Evolutionary conservation across 2,888 invertebrate species (phyloP), one percentile per base, ranked within the genome.

Genomic region (Acanthosepion pharaonis): DNA sequence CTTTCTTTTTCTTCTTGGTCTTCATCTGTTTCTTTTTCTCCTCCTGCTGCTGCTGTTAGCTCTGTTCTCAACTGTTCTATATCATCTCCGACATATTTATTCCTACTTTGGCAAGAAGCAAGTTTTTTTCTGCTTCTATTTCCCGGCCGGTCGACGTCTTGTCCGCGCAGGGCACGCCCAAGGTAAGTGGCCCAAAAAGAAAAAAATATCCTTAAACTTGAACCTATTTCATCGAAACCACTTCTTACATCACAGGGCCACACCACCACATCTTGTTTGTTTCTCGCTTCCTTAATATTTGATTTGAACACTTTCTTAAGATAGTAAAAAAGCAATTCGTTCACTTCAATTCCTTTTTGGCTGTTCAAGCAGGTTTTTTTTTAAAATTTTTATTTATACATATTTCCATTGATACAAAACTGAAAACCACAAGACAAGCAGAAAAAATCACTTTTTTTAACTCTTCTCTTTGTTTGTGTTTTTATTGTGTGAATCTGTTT

Each of bases 1-100:
- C 93, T n/a, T 53, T 51, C 93, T 93, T 92, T 53, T 49, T 49
- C 28, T 51, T 93, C 33, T 93, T 53, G 28, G 15, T 93, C 42
- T 53, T 33, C 93, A 49, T 49, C 93, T 92, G 11, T 93, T 53
- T 92, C 42, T 92, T n/a, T 92, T 53, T 53, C 93, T 93, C 48
- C 42, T 33, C n/a, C 93, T 53, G 42, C 53, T 53, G 51, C 93
- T 53, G 51, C 53, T 53, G 51, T 33, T 93, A 28, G 33, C 93
- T 53, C 93, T 93, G 15, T 53, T 53, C 93, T 53, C 53, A 49
- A 28, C 53, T n/a, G 51, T 53, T 53, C 53, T 93, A 49, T 48
- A 48, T 49, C 42, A 42, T 53, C 93, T n/a, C 25, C 93, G 51
- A 93, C 93, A 93, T 53, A 93, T 53, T 93, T 53, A 51, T 49